Conservation (phyloP, 2,888 invertebrate species). For the Mallateleia sp. region DNA sequence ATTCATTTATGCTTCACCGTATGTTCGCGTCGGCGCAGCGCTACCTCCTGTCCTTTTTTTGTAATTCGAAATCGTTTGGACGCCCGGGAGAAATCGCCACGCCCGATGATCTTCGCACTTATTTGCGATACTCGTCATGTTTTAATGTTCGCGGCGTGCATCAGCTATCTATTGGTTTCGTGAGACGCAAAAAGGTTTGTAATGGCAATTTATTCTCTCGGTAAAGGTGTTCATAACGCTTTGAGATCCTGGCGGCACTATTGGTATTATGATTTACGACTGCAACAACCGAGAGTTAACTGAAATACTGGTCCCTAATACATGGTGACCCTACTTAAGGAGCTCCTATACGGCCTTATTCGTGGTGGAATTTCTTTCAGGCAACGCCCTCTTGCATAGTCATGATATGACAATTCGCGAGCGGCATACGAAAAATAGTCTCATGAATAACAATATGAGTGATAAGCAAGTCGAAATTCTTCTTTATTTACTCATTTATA, state of each 20-base stretch:
- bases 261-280: conserved; percentile 79
- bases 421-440: conserved; percentile 58
- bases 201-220: conserved; percentile 70
- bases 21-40: not conserved
- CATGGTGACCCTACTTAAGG: conserved; percentile 77
- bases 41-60: conserved; percentile 17
- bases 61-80: conserved; percentile 15
- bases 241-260: conserved; percentile 63
- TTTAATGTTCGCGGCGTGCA: conserved; percentile 38
- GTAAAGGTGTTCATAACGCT: conserved; percentile 60
- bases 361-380: conserved; percentile 71
- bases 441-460: conserved; percentile 58
- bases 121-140: conserved; percentile 47
- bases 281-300: conserved; percentile 78
- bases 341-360: conserved; percentile 61
- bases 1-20: conserved; percentile 45
- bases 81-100: conserved; percentile 25
- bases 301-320: conserved; percentile 79
- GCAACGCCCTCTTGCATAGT: conserved; percentile 66
- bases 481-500: not conserved
- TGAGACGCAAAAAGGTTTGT: conserved; percentile 76
- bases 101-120: conserved; percentile 29
- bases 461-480: conserved; percentile 54
- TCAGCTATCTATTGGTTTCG: conserved; percentile 14
- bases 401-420: conserved; percentile 64